Evolutionary conservation across 2,888 invertebrate species (phyloP), one percentile per base, ranked within the genome.

Genomic region (Crepidodera aurea): DNA sequence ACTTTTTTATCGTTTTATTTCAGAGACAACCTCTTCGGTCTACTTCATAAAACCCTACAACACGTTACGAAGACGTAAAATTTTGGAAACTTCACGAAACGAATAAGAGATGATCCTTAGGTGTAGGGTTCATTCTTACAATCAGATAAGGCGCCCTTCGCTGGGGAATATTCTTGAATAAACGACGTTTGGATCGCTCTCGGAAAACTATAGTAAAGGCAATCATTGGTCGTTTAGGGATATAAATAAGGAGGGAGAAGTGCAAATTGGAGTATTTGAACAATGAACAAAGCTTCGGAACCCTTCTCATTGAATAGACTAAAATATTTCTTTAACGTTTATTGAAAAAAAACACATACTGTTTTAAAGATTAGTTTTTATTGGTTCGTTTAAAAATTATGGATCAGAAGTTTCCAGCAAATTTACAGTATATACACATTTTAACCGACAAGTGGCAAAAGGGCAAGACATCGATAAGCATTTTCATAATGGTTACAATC

Each of bases 111-210:
- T 39, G 60, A 60, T 59, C 53, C 32, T 18, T 8, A 39, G 51
- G 39, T 27, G 32, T 51, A 46, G 37, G 51, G 42, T 34, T 42
- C 40, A 46, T 46, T 53, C 42, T 27, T 46, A 10, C 25, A 39
- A 60, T 60, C 60, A 53, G 60, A 60, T 60, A 60, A 53, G 46
- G 37, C 54, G 27, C 60, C 60, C 60, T 48, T 46, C 27, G 44
- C 22, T 12, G 15, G 44, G 15, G 44, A 32, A 44, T 44, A 19
- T 25, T 42, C 46, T 13, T 29, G 48, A 44, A 53, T 54, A 25
- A 39, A 51, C 37, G 60, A 51, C 18, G 46, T 22, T 46, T 15
- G 18, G 29, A 27, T 48, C 40, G 16, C 50, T 46, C 39, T 59
- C 51, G 51, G 34, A 34, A 59, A 51, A 42, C 60, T 46, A 53